Evolutionary conservation across 2,113 vertebrate species (phyloP), one percentile per base, ranked within the genome.

Genomic region (Vicugna pacos): DNA sequence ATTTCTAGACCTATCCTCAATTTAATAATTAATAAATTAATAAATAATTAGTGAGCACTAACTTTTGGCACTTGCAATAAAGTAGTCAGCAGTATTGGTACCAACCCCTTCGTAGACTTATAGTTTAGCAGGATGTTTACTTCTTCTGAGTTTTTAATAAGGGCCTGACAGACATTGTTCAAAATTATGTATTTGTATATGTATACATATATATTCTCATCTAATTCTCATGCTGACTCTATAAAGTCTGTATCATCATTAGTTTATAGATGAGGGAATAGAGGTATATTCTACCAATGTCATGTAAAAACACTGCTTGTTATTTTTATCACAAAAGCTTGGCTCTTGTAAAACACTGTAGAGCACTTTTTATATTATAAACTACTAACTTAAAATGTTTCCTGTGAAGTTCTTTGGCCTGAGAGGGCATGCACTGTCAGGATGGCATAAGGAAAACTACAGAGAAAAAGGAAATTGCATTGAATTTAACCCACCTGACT

Each of bases 21-120:
- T 92, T 79, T 75, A 75, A 69, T 96, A 86, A 73, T 70, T 75
- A 85, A 58, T 20, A 42, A 42, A 42, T 22, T 85, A 81, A 69
- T 35, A 13, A 72, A 35, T 79, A 77, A 6, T 92, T 69, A 76
- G 20, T 83, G 22, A 76, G 12, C 19, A 69, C 7, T 75, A 75
- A 30, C 11, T 50, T 75, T 87, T 46, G 11, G 26, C 11, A 32
- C 14, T 50, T 48, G 9, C 24, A 32, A 38, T 22, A 88, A 88
- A 70, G 15, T 42, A 46, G 19, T 38, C 8, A 58, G 15, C 24
- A 82, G 38, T 70, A 77, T n/a, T 20, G 3, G 35, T 10, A 54
- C 54, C 20, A 10, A 38, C 42, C 19, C 22, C 24, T 62, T 58
- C 26, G 38, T 64, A 20, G 35, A 82, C 5, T 54, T 86, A 70